Conservation (phyloP, 1,140 invertebrate genomes). For the Bombyx mori region DNA sequence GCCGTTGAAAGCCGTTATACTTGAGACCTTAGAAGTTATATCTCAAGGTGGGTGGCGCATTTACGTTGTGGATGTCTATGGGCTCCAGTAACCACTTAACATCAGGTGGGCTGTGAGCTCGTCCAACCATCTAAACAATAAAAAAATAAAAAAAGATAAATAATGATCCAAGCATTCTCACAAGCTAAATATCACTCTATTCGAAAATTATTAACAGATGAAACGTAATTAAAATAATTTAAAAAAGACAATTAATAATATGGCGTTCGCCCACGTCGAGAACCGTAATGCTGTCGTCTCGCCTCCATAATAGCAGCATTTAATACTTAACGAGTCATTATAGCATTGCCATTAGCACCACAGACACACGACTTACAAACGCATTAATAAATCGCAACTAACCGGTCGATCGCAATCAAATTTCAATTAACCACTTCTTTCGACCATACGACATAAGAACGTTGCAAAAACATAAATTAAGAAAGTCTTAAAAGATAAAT, state of each 20-base stretch:
- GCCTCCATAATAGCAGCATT: constrained; percentile 31
- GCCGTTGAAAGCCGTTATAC: too few species aligned
- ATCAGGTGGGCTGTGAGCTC: too few species aligned
- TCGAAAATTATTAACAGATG: too few species aligned
- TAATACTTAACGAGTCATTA: constrained; percentile 57
- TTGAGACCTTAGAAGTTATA: too few species aligned
- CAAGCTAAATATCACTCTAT: not conserved
- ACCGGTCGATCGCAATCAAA: constrained; percentile 47
- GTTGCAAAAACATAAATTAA: constrained; percentile 53
- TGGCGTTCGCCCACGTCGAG: not conserved
- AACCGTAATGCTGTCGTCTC: not conserved
- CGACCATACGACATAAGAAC: constrained; percentile 13
- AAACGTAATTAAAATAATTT: too few species aligned
- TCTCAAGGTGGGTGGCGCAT: too few species aligned
- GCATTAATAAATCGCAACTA: constrained; percentile 51
- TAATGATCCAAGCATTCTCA: too few species aligned
- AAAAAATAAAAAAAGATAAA: too few species aligned
- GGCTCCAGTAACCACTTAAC: too few species aligned
- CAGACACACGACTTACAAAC: constrained; percentile 31
- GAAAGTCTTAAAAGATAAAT: constrained; percentile 70
- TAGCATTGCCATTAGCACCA: constrained; percentile 44
- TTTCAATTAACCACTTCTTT: constrained; percentile 53
- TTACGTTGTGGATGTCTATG: too few species aligned
- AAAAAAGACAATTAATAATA: too few species aligned
- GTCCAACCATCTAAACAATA: too few species aligned